Conservation (phyloP, 2,888 invertebrate genomes). For the Lasiommata megera region DNA sequence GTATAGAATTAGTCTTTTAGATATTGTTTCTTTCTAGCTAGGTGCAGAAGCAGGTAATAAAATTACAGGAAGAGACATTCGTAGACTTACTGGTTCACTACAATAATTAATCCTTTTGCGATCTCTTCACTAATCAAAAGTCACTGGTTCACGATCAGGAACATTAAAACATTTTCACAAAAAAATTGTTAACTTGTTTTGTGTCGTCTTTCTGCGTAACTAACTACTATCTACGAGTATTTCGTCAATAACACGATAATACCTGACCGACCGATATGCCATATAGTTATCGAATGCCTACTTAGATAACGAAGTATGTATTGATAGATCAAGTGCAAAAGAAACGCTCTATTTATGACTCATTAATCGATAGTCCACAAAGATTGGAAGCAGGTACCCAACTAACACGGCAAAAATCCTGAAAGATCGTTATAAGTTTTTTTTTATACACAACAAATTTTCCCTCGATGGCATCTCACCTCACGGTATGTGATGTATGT, state of each 20-base stretch:
- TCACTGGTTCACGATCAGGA: not conserved
- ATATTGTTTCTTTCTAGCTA: too few relatives aligned
- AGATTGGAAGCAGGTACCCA: not conserved
- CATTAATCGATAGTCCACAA: not conserved
- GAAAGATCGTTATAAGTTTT: too few relatives aligned
- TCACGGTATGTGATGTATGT: too few relatives aligned
- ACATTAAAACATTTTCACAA: not conserved
- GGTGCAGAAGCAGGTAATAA: too few relatives aligned
- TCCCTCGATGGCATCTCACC: too few relatives aligned
- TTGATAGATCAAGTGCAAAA: slow-evolving; percentile 37
- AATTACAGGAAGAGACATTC: too few relatives aligned
- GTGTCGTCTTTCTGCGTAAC: not conserved
- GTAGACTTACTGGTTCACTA: not conserved
- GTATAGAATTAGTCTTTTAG: too few relatives aligned
- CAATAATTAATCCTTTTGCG: not conserved
- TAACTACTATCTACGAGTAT: slow-evolving; percentile 26
- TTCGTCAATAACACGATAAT: slow-evolving; percentile 45
- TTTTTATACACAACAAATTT: too few relatives aligned
- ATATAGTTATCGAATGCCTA: slow-evolving; percentile 52
- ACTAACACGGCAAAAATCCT: too few relatives aligned
- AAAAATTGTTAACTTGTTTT: not conserved
- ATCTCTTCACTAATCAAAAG: not conserved
- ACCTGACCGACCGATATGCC: slow-evolving; percentile 47
- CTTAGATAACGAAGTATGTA: slow-evolving; percentile 48
- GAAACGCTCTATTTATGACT: not conserved